phyloP scores from a whole-genome alignment of 2,888 invertebrate genomes.

The Thalpophila matura region DNA sequence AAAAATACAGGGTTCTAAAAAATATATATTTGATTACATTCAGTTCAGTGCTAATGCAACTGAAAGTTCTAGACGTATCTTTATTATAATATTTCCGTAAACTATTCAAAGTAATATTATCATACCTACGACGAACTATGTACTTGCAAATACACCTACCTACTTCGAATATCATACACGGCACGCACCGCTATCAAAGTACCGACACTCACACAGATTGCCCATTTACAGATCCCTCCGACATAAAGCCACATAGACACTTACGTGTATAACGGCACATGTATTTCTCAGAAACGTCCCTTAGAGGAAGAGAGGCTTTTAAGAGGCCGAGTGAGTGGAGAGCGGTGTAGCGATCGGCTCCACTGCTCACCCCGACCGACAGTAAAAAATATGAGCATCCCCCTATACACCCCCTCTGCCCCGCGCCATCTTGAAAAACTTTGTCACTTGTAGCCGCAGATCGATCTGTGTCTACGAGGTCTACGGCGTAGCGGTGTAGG shows the following conservation, averaged over 20 bases:
- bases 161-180: constrained; percentile 52
- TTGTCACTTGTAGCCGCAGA: constrained; percentile 89
- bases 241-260: constrained; percentile 78
- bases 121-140: background rate
- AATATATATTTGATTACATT: too few relatives aligned
- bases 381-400: constrained; percentile 91
- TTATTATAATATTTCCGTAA: background rate
- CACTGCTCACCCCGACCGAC: constrained; percentile 89
- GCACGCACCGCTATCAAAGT: constrained; percentile 64
- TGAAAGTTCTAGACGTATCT: too few relatives aligned
- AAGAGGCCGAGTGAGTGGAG: constrained; percentile 89
- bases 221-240: constrained; percentile 72
- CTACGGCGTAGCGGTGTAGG: constrained; percentile 77
- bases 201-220: constrained; percentile 68
- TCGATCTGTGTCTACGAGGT: constrained; percentile 87
- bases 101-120: background rate
- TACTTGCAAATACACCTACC: constrained; percentile 15
- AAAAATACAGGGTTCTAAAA: too few relatives aligned
- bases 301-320: constrained; percentile 83
- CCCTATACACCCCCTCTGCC: constrained; percentile 73
- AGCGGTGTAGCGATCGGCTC: constrained; percentile 89
- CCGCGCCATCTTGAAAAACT: constrained; percentile 89
- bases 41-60: too few relatives aligned
- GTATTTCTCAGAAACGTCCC: constrained; percentile 82
- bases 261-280: constrained; percentile 79